phyloP scores from a whole-genome alignment of 2,888 invertebrate species.

The Onchidella celtica region DNA sequence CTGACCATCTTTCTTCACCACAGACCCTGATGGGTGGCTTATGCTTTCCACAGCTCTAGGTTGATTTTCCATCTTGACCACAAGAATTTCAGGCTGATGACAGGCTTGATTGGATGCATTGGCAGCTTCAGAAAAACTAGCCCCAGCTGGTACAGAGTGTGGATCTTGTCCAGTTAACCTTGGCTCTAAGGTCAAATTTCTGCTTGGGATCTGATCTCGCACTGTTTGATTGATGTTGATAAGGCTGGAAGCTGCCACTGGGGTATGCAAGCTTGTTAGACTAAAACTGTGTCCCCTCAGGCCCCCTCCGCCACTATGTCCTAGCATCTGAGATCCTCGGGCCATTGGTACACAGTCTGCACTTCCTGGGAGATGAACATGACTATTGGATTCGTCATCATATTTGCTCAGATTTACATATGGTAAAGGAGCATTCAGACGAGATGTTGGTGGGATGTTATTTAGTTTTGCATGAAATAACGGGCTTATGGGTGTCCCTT shows the following conservation, averaged over 20 bases:
- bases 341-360: conserved; percentile 41
- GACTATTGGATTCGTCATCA: conserved; percentile 64
- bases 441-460: conserved; percentile 64
- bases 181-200: background rate
- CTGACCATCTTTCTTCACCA: background rate
- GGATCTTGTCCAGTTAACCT: background rate
- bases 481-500: conserved; percentile 57
- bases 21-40: background rate
- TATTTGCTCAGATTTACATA: conserved; percentile 73
- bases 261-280: conserved; percentile 38
- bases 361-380: conserved; percentile 63
- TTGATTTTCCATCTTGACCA: conserved; percentile 35
- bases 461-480: conserved; percentile 66
- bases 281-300: conserved; percentile 33
- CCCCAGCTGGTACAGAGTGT: background rate
- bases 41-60: too few relatives aligned
- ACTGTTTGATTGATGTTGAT: conserved; percentile 7
- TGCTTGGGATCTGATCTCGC: background rate
- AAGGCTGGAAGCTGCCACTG: conserved; percentile 33
- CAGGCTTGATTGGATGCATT: background rate
- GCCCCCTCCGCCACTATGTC: background rate
- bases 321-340: conserved; percentile 12
- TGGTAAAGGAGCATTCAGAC: conserved; percentile 69
- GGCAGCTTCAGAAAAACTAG: background rate
- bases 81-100: conserved; percentile 43